Percentiles rank a stretch among this genome's conserved stretches.
Conservation (phyloP, 2,888 invertebrate species). For the Drosophila basisetae region DNA sequence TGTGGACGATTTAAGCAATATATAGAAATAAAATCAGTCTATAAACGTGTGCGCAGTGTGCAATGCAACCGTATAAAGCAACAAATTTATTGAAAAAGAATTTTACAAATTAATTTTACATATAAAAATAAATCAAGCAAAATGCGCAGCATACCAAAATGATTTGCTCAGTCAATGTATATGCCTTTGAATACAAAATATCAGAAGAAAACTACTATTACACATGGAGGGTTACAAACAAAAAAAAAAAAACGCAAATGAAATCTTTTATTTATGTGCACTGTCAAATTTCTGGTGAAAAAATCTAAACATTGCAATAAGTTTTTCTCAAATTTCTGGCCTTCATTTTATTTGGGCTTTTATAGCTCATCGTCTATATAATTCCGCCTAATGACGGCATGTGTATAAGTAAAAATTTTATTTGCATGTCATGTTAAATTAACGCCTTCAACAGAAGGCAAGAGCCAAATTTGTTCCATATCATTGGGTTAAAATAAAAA, state of each 20-base stretch:
- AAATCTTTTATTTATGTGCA: conserved; percentile 2
- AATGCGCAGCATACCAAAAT: conserved; percentile 43
- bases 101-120: conserved; percentile 2
- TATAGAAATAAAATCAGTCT: conserved; percentile 33
- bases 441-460: conserved; percentile 65
- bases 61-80: conserved; percentile 42
- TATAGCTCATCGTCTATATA: conserved; percentile 20
- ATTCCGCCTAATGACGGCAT: conserved; percentile 53
- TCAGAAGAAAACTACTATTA: neutral
- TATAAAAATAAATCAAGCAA: conserved; percentile 43
- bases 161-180: conserved; percentile 31
- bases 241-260: neutral
- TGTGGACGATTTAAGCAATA: conserved; percentile 49
- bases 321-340: conserved; percentile 20
- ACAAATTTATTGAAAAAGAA: conserved; percentile 35
- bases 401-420: conserved; percentile 69
- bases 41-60: conserved; percentile 40
- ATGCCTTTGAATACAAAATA: conserved; percentile 13
- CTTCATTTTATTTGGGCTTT: conserved; percentile 24
- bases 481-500: conserved; percentile 35
- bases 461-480: conserved; percentile 16
- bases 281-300: neutral
- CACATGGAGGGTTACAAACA: neutral
- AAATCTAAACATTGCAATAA: conserved; percentile 17
- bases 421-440: conserved; percentile 80